Base-by-base conservation (phyloP, 2,888 invertebrate species). In the Hyalella azteca region DNA sequence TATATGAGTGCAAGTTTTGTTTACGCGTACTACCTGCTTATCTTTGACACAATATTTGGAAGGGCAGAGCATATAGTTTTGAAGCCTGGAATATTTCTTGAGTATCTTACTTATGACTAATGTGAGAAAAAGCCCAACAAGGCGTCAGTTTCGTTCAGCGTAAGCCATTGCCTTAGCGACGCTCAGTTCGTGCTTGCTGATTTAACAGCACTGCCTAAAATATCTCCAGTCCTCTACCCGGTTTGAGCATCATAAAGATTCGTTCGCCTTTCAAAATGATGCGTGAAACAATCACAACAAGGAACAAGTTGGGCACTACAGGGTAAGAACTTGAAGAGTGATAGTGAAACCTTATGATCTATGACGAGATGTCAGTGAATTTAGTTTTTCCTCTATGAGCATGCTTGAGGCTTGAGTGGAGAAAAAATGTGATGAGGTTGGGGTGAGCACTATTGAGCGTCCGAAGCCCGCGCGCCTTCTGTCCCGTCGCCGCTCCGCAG, bases 221-320 rank as follows among this genome's bases (percentile, higher is more conserved):
- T 66, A 66, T 66, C 66, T 66, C 59, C 59, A 22, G 36, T 66
- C 66, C 66, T 66, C 66, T 66, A 66, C 66, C 66, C 66, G 66
- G 66, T 29, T 66, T 5, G 36, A 36, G 66, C 66, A 66, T 36
- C 75, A 75, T 45, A 75, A 75, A 41, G 75, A 22, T 75, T 75
- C 75, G 75, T 75, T 75, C 75, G n/a, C 45, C n/a, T 75, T 45
- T 75, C 75, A 75, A 75, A 75, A 75, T 75, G 75, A 75, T 45
- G 75, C 75, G 75, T 22, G 45, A 66, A 15, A 29, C 36, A 66
- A 66, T 66, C 32, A 66, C 66, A 66, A 19, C 59, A n/a, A 36
- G 39, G 66, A 66, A 54, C 26, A 54, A 29, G 22, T 54, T 9
- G 54, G 54, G 54, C 54, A 54, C 29, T 29, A 13, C 29, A 1